These are phyloP conservation scores for Cheilinus undulatus DNA, from an alignment of 2,113 vertebrate species.

Conservation along the genomic window DNA sequence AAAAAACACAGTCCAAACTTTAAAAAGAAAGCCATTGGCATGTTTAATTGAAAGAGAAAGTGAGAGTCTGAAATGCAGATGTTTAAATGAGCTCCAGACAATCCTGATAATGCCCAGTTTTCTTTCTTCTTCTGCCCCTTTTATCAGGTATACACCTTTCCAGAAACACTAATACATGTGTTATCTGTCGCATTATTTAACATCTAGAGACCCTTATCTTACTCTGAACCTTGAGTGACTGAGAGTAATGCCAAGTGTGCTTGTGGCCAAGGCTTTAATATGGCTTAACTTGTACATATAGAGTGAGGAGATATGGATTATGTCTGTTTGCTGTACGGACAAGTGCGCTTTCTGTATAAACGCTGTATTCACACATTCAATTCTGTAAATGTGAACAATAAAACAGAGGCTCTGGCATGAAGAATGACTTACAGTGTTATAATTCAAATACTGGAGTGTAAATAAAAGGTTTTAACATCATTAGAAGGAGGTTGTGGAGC, in stretches of 20 bases:
- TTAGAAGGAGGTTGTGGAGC: too few relatives aligned
- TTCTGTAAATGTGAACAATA: slow-evolving; percentile 75
- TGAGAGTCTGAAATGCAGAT: slow-evolving; percentile 22
- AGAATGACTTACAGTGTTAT: neutral
- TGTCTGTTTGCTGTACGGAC: slow-evolving; percentile 64
- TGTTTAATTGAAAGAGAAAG: slow-evolving; percentile 1
- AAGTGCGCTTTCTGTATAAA: slow-evolving; percentile 61
- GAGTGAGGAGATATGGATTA: slow-evolving; percentile 44
- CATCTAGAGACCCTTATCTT: slow-evolving; percentile 28
- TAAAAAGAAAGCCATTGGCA: neutral
- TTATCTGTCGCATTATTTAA: slow-evolving; percentile 20
- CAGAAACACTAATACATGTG: slow-evolving; percentile 21
- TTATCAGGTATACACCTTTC: slow-evolving; percentile 25
- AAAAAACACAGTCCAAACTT: neutral
- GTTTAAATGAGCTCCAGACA: slow-evolving; percentile 37
- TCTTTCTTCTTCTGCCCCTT: slow-evolving; percentile 13
- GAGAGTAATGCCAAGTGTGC: slow-evolving; percentile 43
- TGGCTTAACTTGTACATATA: slow-evolving; percentile 54
- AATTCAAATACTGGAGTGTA: neutral
- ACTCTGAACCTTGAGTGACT: slow-evolving; percentile 45
- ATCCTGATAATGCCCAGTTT: slow-evolving; percentile 31
- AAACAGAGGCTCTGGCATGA: slow-evolving; percentile 72
- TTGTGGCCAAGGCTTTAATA: slow-evolving; percentile 41
- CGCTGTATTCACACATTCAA: slow-evolving; percentile 59
- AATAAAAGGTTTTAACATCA: too few relatives aligned